Conservation (phyloP, 2,797 vertebrate genomes). For the Characodon lateralis region DNA sequence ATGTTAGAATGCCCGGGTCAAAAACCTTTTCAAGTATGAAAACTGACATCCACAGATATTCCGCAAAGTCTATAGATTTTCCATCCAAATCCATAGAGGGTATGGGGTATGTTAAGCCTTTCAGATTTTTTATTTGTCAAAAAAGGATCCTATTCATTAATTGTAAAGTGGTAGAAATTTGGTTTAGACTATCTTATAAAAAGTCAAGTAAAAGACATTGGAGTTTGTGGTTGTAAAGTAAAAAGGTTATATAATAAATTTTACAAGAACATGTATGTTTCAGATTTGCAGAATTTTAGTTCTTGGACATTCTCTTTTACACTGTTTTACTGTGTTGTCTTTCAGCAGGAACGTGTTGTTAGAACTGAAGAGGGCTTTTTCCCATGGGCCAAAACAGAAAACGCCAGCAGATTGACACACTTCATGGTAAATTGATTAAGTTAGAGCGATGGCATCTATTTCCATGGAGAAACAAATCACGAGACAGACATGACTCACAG, state of each 20-base stretch:
- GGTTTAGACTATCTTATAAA: not conserved
- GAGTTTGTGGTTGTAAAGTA: not conserved
- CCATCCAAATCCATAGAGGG: too few species aligned
- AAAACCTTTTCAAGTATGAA: not conserved
- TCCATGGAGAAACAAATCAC: conserved; percentile 54
- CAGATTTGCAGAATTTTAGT: not conserved
- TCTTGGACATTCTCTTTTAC: not conserved
- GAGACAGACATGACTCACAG: conserved; percentile 63
- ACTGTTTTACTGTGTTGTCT: not conserved
- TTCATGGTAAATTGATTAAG: conserved; percentile 59
- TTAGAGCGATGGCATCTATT: conserved; percentile 55
- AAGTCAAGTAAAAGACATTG: not conserved
- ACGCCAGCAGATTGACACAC: conserved; percentile 51
- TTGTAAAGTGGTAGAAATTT: not conserved
- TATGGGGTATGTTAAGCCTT: not conserved
- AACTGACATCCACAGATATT: not conserved
- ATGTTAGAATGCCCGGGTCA: not conserved
- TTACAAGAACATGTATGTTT: not conserved
- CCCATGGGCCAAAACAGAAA: conserved; percentile 25
- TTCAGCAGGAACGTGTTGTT: not conserved
- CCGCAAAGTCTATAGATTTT: not conserved
- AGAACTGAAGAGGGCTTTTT: not conserved
- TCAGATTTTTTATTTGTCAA: not conserved
- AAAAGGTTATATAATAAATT: not conserved
- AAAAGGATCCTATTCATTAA: not conserved